Evolutionary conservation across 2,113 vertebrate species (phyloP), one percentile per base, ranked within the genome.

Genomic region (Oxyruncus cristatus): DNA sequence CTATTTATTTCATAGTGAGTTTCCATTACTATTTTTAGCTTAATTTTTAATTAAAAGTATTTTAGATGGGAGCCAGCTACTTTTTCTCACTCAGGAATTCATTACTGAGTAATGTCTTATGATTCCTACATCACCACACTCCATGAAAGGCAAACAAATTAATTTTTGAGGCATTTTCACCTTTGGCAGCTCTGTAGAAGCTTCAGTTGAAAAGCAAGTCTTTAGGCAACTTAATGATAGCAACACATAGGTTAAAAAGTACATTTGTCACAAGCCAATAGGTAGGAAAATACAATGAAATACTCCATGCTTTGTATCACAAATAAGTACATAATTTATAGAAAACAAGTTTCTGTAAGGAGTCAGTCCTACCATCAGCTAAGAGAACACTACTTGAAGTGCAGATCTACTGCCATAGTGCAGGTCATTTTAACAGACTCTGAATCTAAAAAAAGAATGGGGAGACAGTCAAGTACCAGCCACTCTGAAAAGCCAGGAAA

Each of bases 1-100:
- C 30, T 55, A 41, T 88, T 97, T 85, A 92, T 87, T 96, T 95
- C 85, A 86, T 79, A 81, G 37, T 56, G 42, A 92, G 49, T 73
- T 93, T 72, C 55, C 27, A 11, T 55, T 55, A 33, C 21, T 63
- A 67, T 28, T 89, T 96, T 77, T 61, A 81, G 26, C 15, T 72
- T 94, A 47, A 75, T 75, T 63, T 80, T 84, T 73, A 92, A 70
- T 84, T 33, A 78, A 47, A 91, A 22, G 5, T 52, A 80, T 66
- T 47, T n/a, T 66, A 75, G 42, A 68, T 77, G 30, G 53, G n/a
- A 66, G 16, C 12, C 35, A 56, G 10, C 13, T 71, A 67, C 41
- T 41, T 59, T 73, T 62, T 74, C 41, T 95, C 52, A 62, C 61
- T 52, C 62, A 49, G 27, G 41, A 92, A 81, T 75, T 63, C 53